These are phyloP conservation scores for Melanostigma gelatinosum DNA, from an alignment of 2,113 vertebrate species.

Conservation along the genomic window DNA sequence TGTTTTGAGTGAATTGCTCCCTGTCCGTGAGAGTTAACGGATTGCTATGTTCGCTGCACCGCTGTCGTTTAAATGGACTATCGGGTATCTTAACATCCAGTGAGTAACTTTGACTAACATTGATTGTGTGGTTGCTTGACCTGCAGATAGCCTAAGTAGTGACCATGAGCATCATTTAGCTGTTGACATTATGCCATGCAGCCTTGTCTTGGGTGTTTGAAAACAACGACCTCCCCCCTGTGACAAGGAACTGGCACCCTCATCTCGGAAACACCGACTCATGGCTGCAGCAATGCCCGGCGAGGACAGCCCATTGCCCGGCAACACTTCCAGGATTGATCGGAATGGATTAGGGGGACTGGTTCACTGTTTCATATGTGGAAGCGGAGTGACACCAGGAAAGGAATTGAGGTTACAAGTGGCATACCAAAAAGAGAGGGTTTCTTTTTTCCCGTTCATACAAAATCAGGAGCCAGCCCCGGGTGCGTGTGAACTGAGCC, in stretches of 20 bases:
- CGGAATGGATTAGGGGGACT: constrained; percentile 79
- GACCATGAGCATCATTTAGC: constrained; percentile 60
- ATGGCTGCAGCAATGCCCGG: constrained; percentile 86
- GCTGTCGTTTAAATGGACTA: constrained; percentile 70
- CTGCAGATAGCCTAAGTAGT: constrained; percentile 31
- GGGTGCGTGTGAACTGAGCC: constrained; percentile 87
- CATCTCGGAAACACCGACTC: constrained; percentile 92
- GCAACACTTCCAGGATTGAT: constrained; percentile 74
- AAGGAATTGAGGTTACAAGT: constrained; percentile 89
- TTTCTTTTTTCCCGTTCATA: constrained; percentile 93
- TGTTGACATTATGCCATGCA: constrained; percentile 62
- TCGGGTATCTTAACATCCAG: constrained; percentile 52
- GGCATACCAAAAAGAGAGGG: constrained; percentile 80
- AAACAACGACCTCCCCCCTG: constrained; percentile 78
- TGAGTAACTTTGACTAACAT: constrained; percentile 63
- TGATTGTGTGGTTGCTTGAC: constrained; percentile 54
- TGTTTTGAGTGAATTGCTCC: constrained; percentile 38
- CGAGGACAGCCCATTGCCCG: constrained; percentile 77
- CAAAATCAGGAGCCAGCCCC: constrained; percentile 96
- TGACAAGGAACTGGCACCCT: constrained; percentile 81
- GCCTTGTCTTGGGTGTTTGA: constrained; percentile 43
- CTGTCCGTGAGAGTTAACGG: constrained; percentile 49
- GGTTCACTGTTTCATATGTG: constrained; percentile 93
- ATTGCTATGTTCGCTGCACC: constrained; percentile 53
- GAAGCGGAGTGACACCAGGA: constrained; percentile 89